Base-by-base conservation (phyloP, 35 echinoderm and acorn worm species). In the Amphiura filiformis region DNA sequence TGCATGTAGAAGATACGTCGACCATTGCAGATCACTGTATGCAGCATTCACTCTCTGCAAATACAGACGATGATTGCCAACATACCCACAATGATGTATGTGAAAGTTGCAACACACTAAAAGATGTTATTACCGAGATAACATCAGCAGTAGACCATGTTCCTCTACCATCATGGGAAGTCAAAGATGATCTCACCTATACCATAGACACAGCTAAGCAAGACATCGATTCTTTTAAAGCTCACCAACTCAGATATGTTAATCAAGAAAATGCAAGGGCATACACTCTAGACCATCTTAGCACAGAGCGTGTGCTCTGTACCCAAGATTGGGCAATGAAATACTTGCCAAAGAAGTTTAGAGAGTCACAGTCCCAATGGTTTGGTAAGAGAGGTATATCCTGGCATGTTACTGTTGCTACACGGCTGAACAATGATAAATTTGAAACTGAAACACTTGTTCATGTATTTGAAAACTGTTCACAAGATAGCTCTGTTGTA, bases 271-370 rank as follows among this genome's bases (percentile, higher is more conserved):
- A 65, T 31, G 36, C 15, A 42, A 33, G 31, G 33, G 13, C 3
- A 33, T 3, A 84, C 39, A 30, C 34, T 31, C 39, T 84, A 11
- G 44, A 52, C 20, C 82, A 84, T 33, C 32, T 57, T 26, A 36
- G 49, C 7, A 42, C 49, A 32, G 57, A 65, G 35, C 34, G 37
- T 32, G 13, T 7, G 22, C 44, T 84, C n/a, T 31, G 75, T 0
- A 77, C 38, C 35, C 84, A 86, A 34, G 65, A 86, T 86, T 84
- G 82, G 82, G 82, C 82, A n/a, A 84, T 86, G 35, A 65, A 86
- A 39, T 86, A 61, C 57, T 31, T 86, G 18, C 84, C 84, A 13
- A 75, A 20, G 38, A 86, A 86, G 36, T 76, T 34, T 30, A 15
- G 56, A 32, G 82, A 84, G 35, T 84, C 84, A 75, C 84, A 77